phyloP scores from a whole-genome alignment of 2,888 invertebrate genomes.

The Lepidochrysops patricia region DNA sequence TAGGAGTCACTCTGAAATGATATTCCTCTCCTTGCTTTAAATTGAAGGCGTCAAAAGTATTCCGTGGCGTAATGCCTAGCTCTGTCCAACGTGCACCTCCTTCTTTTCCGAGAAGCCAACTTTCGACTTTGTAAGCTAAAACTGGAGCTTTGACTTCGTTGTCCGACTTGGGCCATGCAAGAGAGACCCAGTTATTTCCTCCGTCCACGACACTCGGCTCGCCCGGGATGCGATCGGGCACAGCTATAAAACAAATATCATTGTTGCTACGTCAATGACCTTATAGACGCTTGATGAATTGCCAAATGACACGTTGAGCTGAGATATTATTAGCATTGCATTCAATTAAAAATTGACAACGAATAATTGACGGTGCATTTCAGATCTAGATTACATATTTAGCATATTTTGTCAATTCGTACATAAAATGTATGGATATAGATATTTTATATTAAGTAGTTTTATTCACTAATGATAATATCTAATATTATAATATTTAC shows the following conservation, averaged over 20 bases:
- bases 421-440: neutral
- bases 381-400: too few species aligned
- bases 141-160: conserved; percentile 80
- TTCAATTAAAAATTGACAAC: conserved; percentile 15
- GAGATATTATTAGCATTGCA: conserved; percentile 33
- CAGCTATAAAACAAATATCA: conserved; percentile 76
- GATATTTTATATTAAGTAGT: neutral
- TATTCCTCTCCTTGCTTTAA: conserved; percentile 86
- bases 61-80: conserved; percentile 85
- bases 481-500: too few species aligned
- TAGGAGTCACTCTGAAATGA: conserved; percentile 89
- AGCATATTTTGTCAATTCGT: too few species aligned
- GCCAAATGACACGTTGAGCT: conserved; percentile 34
- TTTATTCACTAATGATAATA: too few species aligned
- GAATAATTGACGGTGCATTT: neutral
- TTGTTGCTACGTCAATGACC: conserved; percentile 51
- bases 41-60: conserved; percentile 88
- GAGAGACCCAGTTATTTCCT: conserved; percentile 88
- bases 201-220: conserved; percentile 85
- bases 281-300: conserved; percentile 46
- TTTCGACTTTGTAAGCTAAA: conserved; percentile 87
- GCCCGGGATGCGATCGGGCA: conserved; percentile 85
- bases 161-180: conserved; percentile 87
- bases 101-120: conserved; percentile 85
- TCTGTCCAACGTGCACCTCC: conserved; percentile 90